phyloP scores from a whole-genome alignment of 2,888 invertebrate species.

The Thera britannica region DNA sequence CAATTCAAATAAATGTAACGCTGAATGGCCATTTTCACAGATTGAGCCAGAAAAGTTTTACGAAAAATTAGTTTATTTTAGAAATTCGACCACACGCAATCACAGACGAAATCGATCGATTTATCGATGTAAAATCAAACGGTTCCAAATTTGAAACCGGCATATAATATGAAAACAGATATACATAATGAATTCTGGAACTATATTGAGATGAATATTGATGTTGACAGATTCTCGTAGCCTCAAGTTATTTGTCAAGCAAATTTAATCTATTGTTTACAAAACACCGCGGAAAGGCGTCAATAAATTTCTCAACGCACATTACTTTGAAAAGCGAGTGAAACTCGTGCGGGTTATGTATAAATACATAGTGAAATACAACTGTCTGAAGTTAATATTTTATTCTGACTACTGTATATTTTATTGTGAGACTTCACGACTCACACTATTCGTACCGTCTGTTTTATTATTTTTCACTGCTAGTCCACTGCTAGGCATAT shows the following conservation, averaged over 20 bases:
- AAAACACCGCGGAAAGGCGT: slow-evolving; percentile 22
- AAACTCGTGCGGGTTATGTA: slow-evolving; percentile 16
- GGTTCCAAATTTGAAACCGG: slow-evolving; percentile 82
- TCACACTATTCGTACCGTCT: neutral
- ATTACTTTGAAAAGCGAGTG: slow-evolving; percentile 17
- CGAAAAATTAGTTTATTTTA: slow-evolving; percentile 36
- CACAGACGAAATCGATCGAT: slow-evolving; percentile 76
- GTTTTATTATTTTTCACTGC: neutral
- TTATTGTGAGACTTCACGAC: slow-evolving; percentile 2
- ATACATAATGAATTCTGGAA: neutral
- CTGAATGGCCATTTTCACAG: no score
- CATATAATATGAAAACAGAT: slow-evolving; percentile 36
- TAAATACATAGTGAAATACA: slow-evolving; percentile 17
- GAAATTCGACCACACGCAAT: slow-evolving; percentile 83
- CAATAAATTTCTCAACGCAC: slow-evolving; percentile 28
- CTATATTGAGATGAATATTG: slow-evolving; percentile 17
- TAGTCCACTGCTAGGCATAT: no score
- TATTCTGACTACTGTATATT: neutral
- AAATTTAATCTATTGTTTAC: slow-evolving; percentile 31
- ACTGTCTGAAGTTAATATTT: slow-evolving; percentile 7
- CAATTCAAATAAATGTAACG: no score
- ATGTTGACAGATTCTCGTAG: slow-evolving; percentile 24
- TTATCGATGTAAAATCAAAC: slow-evolving; percentile 83
- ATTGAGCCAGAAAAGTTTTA: no score
- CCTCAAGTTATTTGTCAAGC: slow-evolving; percentile 25